phyloP scores from a whole-genome alignment of 2,797 vertebrate species.

The Coracias cyanogaster region DNA sequence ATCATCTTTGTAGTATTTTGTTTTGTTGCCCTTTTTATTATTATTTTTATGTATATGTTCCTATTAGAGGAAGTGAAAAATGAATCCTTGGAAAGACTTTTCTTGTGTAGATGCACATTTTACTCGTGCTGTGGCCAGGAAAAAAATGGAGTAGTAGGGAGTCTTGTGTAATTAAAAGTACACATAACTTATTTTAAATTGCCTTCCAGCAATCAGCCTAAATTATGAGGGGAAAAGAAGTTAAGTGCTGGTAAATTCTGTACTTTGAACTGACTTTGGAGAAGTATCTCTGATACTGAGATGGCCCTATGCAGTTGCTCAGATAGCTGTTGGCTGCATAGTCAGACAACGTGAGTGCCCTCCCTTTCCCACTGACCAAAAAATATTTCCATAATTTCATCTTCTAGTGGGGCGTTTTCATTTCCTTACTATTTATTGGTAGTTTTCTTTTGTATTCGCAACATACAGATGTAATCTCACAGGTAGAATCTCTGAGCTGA shows the following conservation, averaged over 20 bases:
- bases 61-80: neutral
- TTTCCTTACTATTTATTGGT: neutral
- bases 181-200: neutral
- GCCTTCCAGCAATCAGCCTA: neutral
- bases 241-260: neutral
- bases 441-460: neutral
- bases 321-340: neutral
- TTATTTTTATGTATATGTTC: constrained; percentile 8
- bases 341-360: neutral
- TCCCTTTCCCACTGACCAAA: neutral
- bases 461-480: neutral
- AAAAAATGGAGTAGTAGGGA: neutral
- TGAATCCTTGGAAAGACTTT: neutral
- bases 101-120: neutral
- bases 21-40: constrained; percentile 1
- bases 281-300: neutral
- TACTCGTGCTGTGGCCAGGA: neutral
- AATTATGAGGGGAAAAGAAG: neutral
- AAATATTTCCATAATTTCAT: neutral
- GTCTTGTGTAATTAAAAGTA: neutral
- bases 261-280: neutral
- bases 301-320: neutral
- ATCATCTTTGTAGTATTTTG: constrained; percentile 11
- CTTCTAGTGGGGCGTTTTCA: neutral
- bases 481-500: neutral